A percentile compares a stretch with the other conserved stretches of the same genome.
These are phyloP conservation scores for Phainopepla nitens DNA, from an alignment of 2,113 vertebrate genomes.

Conservation along the genomic window DNA sequence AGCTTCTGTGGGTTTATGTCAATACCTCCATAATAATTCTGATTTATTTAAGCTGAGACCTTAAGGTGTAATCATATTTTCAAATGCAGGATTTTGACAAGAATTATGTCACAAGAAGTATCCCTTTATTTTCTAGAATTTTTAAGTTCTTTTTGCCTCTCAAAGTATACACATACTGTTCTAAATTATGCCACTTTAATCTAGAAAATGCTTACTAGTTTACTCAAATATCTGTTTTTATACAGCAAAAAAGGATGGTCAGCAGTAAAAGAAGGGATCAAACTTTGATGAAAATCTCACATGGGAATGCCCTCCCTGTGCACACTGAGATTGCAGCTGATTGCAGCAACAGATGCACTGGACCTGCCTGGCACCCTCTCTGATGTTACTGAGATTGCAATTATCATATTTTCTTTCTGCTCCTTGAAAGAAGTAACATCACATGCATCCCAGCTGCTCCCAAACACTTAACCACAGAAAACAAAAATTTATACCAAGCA, in stretches of 20 bases:
- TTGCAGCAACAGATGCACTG: background rate
- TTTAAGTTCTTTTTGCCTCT: background rate
- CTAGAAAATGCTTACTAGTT: background rate
- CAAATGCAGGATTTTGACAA: background rate
- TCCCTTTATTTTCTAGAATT: background rate
- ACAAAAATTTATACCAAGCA: background rate
- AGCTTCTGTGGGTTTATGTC: background rate
- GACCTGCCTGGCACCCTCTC: background rate
- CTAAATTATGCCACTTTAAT: background rate
- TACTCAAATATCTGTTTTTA: background rate
- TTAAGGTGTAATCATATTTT: background rate
- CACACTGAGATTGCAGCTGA: background rate
- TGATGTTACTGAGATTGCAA: background rate
- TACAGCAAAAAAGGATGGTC: background rate
- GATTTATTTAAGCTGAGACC: background rate
- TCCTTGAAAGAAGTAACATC: background rate
- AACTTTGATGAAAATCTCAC: background rate
- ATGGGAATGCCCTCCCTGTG: background rate
- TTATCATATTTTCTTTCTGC: background rate
- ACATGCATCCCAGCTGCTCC: background rate
- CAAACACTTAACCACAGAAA: background rate
- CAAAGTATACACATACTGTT: background rate
- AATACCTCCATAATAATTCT: background rate
- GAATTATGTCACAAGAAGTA: background rate
- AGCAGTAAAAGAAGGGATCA: background rate